Percentiles rank a stretch among this genome's conserved stretches.
Evolutionary conservation across 1,140 invertebrate genomes (phyloP).

Genomic region (Colletes latitarsis): DNA sequence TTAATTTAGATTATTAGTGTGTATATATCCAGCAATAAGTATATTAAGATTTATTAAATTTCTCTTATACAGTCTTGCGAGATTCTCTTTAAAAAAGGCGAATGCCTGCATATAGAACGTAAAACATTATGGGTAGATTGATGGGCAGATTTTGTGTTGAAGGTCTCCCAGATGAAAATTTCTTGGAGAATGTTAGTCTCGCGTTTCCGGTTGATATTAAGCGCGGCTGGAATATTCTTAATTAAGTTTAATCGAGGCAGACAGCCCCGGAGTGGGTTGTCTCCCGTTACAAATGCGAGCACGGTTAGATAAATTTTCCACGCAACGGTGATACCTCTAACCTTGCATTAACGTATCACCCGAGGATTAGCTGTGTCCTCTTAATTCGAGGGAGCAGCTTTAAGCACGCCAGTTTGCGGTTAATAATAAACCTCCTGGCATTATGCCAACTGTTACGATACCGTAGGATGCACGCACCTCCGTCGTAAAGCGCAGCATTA

Average conservation of each 20-base stretch:
- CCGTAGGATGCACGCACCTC: constrained; percentile 36
- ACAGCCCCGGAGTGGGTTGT: not conserved
- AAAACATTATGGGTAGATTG: no score
- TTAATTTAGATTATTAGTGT: no score
- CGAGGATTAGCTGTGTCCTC: constrained; percentile 41
- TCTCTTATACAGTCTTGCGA: no score
- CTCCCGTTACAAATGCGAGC: not conserved
- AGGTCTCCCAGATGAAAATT: not conserved
- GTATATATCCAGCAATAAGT: no score
- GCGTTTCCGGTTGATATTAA: not conserved
- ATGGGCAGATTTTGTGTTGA: no score
- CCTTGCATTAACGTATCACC: constrained; percentile 48
- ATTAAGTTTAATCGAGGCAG: constrained; percentile 16
- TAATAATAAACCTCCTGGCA: constrained; percentile 67
- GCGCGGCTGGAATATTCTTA: not conserved
- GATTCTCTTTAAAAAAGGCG: no score
- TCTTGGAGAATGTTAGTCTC: not conserved
- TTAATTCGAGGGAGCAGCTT: constrained; percentile 34
- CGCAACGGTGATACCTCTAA: constrained; percentile 31
- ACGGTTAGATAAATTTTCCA: constrained; percentile 31
- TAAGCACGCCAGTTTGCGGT: constrained; percentile 55
- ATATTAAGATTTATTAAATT: no score
- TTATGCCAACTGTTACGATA: constrained; percentile 51
- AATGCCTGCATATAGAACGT: no score
- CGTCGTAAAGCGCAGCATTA: constrained; percentile 40